Conservation (phyloP, 2,888 invertebrate genomes). For the Nomada ferruginata region DNA sequence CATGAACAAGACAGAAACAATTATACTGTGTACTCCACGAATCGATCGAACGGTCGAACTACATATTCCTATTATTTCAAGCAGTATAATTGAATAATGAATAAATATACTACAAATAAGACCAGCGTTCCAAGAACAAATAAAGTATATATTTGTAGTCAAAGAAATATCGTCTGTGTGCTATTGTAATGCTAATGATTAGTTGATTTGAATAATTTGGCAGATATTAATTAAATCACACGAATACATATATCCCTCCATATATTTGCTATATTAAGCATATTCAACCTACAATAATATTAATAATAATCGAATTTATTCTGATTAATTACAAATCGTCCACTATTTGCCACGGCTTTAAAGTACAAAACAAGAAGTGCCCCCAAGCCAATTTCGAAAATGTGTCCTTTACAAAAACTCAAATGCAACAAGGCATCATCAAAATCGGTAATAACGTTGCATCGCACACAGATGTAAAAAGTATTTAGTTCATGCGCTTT, state of each 20-base stretch:
- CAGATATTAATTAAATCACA: not conserved
- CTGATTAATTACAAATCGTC: conserved; percentile 17
- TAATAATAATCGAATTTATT: conserved; percentile 5
- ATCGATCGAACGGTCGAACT: no score
- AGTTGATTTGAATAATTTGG: not conserved
- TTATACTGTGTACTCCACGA: not conserved
- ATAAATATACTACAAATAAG: not conserved
- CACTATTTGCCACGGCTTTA: conserved; percentile 2
- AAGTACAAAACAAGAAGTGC: not conserved
- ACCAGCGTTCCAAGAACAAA: not conserved
- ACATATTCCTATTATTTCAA: not conserved
- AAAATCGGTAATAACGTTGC: not conserved
- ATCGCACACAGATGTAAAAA: not conserved
- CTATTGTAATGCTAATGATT: not conserved
- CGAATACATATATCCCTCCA: not conserved
- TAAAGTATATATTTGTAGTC: not conserved
- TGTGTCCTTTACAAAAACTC: not conserved
- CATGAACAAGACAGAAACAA: not conserved
- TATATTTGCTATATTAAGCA: not conserved
- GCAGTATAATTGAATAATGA: not conserved
- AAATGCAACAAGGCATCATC: not conserved
- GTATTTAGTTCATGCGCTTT: no score
- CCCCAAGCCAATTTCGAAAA: conserved; percentile 1
- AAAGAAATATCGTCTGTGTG: not conserved
- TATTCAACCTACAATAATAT: no score